phyloP scores from a whole-genome alignment of 2,888 invertebrate species.

The Sminthurides aquaticus region DNA sequence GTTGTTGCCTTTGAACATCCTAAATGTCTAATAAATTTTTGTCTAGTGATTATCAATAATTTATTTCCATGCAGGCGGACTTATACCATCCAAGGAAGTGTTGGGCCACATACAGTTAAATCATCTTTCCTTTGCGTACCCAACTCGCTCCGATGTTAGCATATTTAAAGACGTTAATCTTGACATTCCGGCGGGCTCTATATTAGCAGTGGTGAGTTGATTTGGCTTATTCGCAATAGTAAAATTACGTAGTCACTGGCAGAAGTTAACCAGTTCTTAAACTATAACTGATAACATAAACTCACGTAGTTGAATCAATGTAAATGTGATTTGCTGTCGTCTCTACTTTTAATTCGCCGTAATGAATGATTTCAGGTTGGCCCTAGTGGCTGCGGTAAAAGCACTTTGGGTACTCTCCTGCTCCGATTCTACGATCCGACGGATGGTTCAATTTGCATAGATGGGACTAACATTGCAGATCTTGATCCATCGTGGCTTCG shows the following conservation, averaged over 20 bases:
- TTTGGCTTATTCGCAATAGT: neutral
- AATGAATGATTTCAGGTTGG: conserved; percentile 50
- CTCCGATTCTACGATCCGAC: conserved; percentile 79
- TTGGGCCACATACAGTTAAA: conserved; percentile 67
- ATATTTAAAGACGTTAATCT: conserved; percentile 63
- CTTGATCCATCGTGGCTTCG: conserved; percentile 79
- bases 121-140: conserved; percentile 67
- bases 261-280: too few relatives aligned
- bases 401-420: conserved; percentile 76
- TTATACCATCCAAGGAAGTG: conserved; percentile 53
- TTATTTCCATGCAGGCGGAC: conserved; percentile 61
- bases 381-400: conserved; percentile 89
- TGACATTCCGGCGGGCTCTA: conserved; percentile 59
- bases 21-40: neutral
- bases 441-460: conserved; percentile 62
- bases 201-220: conserved; percentile 79
- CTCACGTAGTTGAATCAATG: too few relatives aligned
- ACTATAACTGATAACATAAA: too few relatives aligned
- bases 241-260: too few relatives aligned
- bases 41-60: neutral
- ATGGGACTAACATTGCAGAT: conserved; percentile 65
- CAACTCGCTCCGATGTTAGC: conserved; percentile 54
- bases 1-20: too few relatives aligned
- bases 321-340: too few relatives aligned
- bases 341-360: too few relatives aligned